These are phyloP conservation scores for Anorthoa munda DNA, from an alignment of 2,888 invertebrate genomes.

Conservation along the genomic window DNA sequence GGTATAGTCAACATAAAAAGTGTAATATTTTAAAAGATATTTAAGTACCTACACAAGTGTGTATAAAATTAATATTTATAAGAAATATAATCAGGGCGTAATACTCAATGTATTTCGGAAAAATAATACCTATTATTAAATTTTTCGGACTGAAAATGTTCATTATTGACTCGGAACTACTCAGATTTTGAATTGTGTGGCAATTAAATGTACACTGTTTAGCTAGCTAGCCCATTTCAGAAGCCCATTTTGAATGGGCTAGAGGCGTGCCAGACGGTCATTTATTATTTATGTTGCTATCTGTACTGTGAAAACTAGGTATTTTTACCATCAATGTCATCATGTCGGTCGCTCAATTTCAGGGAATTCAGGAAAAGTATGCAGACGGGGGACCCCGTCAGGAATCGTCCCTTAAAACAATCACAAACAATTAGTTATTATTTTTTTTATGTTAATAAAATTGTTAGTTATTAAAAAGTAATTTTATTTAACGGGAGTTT, in stretches of 20 bases:
- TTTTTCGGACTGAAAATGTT: neutral
- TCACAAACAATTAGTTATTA: no score
- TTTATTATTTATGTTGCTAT: constrained; percentile 31
- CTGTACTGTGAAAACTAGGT: constrained; percentile 2
- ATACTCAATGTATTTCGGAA: no score
- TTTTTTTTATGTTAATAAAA: no score
- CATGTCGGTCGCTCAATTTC: neutral
- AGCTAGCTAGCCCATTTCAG: no score
- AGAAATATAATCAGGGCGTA: no score
- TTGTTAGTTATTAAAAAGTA: no score
- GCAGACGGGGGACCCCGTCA: no score
- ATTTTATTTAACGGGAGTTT: no score
- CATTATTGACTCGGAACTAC: neutral
- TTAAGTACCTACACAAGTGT: neutral
- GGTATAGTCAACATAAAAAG: neutral
- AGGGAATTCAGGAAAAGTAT: neutral
- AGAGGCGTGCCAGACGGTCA: constrained; percentile 7
- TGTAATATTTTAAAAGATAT: neutral
- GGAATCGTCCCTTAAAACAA: neutral
- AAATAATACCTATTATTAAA: no score
- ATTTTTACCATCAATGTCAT: neutral
- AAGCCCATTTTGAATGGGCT: no score
- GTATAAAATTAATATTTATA: no score
- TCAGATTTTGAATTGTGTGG: constrained; percentile 1
- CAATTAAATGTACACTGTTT: constrained; percentile 2